Evolutionary conservation across 2,113 vertebrate genomes (phyloP).

Genomic region (zebrafish (Danio rerio)): GRCz12tu NC_133188.1:26676501-26677000

Average conservation of each 20-base stretch:
- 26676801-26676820: conserved; percentile 46
- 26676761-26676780: conserved; percentile 43
- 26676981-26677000: not conserved
- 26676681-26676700: conserved; percentile 35
- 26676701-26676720: conserved; percentile 36
- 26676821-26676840: conserved; percentile 53
- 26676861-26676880: conserved; percentile 44
- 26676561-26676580: conserved; percentile 54
- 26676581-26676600: conserved; percentile 52
- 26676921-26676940: conserved; percentile 24
- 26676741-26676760: conserved; percentile 21
- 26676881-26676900: conserved; percentile 23
- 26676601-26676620: conserved; percentile 6
- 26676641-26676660: conserved; percentile 49
- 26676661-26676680: conserved; percentile 49
- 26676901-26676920: conserved; percentile 39
- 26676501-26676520: conserved; percentile 27
- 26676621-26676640: conserved; percentile 48
- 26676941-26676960: conserved; percentile 32
- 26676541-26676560: conserved; percentile 48
- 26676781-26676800: conserved; percentile 49
- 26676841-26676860: conserved; percentile 46
- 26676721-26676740: conserved; percentile 53
- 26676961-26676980: conserved; percentile 32
- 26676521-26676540: conserved; percentile 53